Base-by-base conservation (phyloP, 2,888 invertebrate species). In the Cyaniris semiargus region DNA sequence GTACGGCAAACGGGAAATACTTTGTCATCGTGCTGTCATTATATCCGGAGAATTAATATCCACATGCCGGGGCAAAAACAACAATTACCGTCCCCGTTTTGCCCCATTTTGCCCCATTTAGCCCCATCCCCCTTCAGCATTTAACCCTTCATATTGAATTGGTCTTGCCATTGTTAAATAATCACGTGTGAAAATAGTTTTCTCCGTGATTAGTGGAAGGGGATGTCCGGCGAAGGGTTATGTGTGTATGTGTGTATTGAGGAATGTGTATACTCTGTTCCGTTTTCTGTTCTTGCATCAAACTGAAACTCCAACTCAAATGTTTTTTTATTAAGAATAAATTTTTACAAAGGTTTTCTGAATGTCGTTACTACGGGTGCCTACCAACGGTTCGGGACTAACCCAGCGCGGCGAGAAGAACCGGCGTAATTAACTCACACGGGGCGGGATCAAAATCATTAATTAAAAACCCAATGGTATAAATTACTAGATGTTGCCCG, bases 41-140 rank as follows among this genome's bases (percentile, higher is more conserved):
- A 56, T 70, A 71, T 76, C 76, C 76, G 76, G 80, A 80, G 87
- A 88, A 90, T 91, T 92, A 91, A 91, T 92, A 91, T 87, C 85
- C 80, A 81, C 53, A 53, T 53, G 82, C 80, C 80, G 82, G 83
- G 82, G 83, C 81, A 83, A 83, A 84, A 83, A 83, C 83, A 82
- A 81, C 85, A 85, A 85, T 85, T 84, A 83, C 81, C 80, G 81
- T 4, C 53, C 4, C 15, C 48, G 78, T 78, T 80, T 79, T 82
- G 82, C 84, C 83, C 84, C 84, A 82, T 83, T 83, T 81, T 78
- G 80, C 81, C 81, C 81, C 81, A 79, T 79, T 78, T n/a, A n/a
- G n/a, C n/a, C n/a, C n/a, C n/a, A n/a, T 77, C 13, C 60, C 60
- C 66, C 82, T 82, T 81, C 80, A 70, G 75, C 79, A 78, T 80